Conservation (phyloP, 2,888 invertebrate species). For the Aspidapion aeneum region DNA sequence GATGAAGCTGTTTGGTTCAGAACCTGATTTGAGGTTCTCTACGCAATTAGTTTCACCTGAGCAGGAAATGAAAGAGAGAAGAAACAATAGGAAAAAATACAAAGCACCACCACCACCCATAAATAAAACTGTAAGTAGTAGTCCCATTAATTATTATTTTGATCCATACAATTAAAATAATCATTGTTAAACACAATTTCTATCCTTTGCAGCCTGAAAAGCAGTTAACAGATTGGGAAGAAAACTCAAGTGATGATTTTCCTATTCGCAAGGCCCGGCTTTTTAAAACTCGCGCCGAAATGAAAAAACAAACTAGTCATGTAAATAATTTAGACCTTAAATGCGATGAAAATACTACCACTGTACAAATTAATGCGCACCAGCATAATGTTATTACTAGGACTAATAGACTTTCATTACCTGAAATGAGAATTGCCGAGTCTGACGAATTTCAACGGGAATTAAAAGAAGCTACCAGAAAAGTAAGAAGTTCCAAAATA, state of each 20-base stretch:
- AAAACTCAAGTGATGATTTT: slow-evolving; percentile 28
- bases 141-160: neutral
- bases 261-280: slow-evolving; percentile 58
- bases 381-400: slow-evolving; percentile 37
- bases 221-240: slow-evolving; percentile 46
- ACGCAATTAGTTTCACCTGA: slow-evolving; percentile 22
- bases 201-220: slow-evolving; percentile 23
- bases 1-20: slow-evolving; percentile 66
- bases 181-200: neutral
- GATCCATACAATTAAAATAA: too few species aligned
- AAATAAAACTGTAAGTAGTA: neutral
- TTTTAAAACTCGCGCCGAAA: slow-evolving; percentile 73
- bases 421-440: slow-evolving; percentile 47
- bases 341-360: slow-evolving; percentile 17
- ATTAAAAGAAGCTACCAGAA: slow-evolving; percentile 47
- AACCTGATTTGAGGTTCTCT: slow-evolving; percentile 60
- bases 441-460: slow-evolving; percentile 55
- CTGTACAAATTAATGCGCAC: slow-evolving; percentile 13
- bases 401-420: slow-evolving; percentile 39
- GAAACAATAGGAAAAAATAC: slow-evolving; percentile 71
- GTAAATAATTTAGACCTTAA: slow-evolving; percentile 19
- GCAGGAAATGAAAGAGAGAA: slow-evolving; percentile 49
- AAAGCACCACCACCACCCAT: slow-evolving; percentile 65
- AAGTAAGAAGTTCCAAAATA: slow-evolving; percentile 35
- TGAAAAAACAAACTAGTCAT: slow-evolving; percentile 49